Base-by-base conservation (phyloP, 2,113 vertebrate species). In the Taurulus bubalis region DNA sequence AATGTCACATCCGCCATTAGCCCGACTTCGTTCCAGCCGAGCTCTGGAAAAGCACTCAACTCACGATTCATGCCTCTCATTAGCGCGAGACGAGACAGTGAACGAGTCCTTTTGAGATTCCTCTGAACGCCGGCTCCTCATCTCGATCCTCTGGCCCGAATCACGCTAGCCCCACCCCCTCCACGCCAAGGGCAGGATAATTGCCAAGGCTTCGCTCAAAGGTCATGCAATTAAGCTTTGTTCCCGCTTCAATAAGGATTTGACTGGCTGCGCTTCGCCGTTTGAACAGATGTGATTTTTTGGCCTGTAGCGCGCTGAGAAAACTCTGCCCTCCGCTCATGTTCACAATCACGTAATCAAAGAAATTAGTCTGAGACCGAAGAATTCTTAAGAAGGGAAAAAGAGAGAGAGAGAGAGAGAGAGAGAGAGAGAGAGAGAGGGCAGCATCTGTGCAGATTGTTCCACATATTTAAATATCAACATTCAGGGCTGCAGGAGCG, bases 151-250 rank as follows among this genome's bases (percentile, higher is more conserved):
- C 62, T 55, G 86, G 90, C 73, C 92, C 85, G 79, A 84, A 89
- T 79, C 87, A 83, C 10, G 38, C 10, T 8, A 3, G 8, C 42
- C 42, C 42, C 18, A 1, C 7, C 20, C 82, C 84, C 87, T 82
- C 83, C 85, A 85, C 69, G 77, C 91, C 92, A 89, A 90, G 83
- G 90, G 91, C 91, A 90, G 87, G 87, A 85, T 85, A 89, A 89
- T 90, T 91, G 91, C 91, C 91, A 89, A 79, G 64, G 74, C 84
- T 87, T 82, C 80, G 71, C 86, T 91, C 86, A 92, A 93, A 93
- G 91, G 91, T 93, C 91, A 91, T 26, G 89, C 86, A 90, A 91
- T 93, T 91, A 92, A 80, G 91, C 91, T 90, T 93, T 91, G 91
- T 92, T 91, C 86, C 87, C 11, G 68, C 84, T 88, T 92, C 90